A percentile compares a stretch with the other conserved stretches of the same genome.
Evolutionary conservation across 2,888 invertebrate genomes (phyloP).

Genomic region (Nomada lathburiana): DNA sequence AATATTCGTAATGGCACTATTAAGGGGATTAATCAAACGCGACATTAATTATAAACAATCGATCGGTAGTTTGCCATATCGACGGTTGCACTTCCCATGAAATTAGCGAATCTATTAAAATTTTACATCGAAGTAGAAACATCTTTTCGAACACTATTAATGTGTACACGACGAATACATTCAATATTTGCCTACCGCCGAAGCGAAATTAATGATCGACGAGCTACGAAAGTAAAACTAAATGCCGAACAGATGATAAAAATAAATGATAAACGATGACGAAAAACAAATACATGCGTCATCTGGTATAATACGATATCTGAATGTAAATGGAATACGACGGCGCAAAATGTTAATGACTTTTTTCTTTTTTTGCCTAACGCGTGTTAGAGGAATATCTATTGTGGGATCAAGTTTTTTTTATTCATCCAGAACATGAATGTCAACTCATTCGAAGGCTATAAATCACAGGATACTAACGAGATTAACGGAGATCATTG

Average conservation of each 20-base stretch:
- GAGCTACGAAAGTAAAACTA: too few relatives aligned
- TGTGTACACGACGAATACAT: too few relatives aligned
- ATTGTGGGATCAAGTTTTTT: background rate
- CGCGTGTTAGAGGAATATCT: background rate
- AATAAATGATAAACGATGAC: background rate
- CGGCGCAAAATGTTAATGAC: background rate
- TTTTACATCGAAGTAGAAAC: background rate
- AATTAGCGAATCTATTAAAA: background rate
- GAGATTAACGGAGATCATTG: too few relatives aligned
- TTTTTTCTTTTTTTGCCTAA: background rate
- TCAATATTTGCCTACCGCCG: background rate
- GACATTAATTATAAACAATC: constrained; percentile 49
- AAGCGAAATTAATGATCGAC: background rate
- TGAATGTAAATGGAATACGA: background rate
- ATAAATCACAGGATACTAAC: too few relatives aligned
- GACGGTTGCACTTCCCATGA: background rate
- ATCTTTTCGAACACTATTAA: background rate
- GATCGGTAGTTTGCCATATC: constrained; percentile 1
- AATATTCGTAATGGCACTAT: constrained; percentile 42
- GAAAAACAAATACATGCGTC: background rate
- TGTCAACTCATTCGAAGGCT: background rate
- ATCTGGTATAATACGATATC: background rate
- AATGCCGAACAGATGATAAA: background rate
- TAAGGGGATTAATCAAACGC: constrained; percentile 24
- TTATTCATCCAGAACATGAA: background rate